Conservation (phyloP, 2,113 vertebrate species). For the Procavia capensis region DNA sequence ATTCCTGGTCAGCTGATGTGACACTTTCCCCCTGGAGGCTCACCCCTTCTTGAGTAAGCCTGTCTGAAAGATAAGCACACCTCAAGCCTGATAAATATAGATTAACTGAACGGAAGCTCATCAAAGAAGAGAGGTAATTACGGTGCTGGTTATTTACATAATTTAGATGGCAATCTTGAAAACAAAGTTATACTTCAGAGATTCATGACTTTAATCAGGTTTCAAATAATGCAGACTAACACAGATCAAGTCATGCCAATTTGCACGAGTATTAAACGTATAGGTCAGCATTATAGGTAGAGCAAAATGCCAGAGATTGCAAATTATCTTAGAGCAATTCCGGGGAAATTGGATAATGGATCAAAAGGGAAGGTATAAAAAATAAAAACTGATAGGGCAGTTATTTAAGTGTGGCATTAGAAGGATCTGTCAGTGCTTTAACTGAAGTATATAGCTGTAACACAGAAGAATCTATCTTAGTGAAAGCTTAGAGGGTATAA, state of each 20-base stretch:
- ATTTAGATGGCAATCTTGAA: conserved; percentile 79
- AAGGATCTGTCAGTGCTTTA: conserved; percentile 54
- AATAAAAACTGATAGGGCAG: conserved; percentile 65
- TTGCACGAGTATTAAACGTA: conserved; percentile 69
- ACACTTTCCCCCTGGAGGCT: background rate
- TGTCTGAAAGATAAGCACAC: conserved; percentile 40
- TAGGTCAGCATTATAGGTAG: conserved; percentile 57
- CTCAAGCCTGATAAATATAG: conserved; percentile 65
- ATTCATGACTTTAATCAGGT: conserved; percentile 77
- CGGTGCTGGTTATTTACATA: conserved; percentile 74
- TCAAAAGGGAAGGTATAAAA: background rate
- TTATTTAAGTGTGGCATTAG: conserved; percentile 61
- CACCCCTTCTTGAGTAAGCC: background rate
- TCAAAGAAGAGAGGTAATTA: conserved; percentile 78
- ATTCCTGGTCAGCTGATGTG: background rate
- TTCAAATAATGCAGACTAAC: conserved; percentile 68
- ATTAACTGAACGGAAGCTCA: conserved; percentile 73
- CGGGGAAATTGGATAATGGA: conserved; percentile 41
- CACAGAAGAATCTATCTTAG: conserved; percentile 60
- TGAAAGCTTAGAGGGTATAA: conserved; percentile 64
- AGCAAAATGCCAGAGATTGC: conserved; percentile 39
- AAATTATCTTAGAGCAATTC: conserved; percentile 21
- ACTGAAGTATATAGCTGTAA: conserved; percentile 49
- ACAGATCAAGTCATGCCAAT: conserved; percentile 65
- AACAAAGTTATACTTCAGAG: conserved; percentile 71